Conservation (phyloP, 1,140 invertebrate genomes). For the Neodiprion fabricii region DNA sequence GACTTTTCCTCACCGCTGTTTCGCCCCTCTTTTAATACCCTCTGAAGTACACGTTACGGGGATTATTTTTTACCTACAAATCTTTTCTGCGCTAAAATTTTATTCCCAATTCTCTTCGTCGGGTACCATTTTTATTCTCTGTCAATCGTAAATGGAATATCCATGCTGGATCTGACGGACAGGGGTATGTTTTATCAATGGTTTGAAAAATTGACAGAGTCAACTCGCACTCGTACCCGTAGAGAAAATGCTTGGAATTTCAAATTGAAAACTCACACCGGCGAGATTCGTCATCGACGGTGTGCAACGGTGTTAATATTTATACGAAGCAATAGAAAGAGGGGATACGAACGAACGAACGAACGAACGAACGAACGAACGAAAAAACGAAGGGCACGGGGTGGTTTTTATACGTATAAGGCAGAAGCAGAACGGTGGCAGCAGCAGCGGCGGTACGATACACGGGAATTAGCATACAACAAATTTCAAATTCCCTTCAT, state of each 20-base stretch:
- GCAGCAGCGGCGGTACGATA: background rate
- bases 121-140: too few relatives aligned
- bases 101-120: too few relatives aligned
- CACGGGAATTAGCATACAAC: conserved; percentile 11
- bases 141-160: too few relatives aligned
- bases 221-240: too few relatives aligned
- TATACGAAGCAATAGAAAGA: conserved; percentile 14
- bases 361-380: conserved; percentile 1
- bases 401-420: background rate
- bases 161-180: too few relatives aligned
- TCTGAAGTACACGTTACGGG: too few relatives aligned
- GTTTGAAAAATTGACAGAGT: too few relatives aligned
- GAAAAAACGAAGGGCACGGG: background rate
- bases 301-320: background rate
- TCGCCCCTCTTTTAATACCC: conserved; percentile 18
- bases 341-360: background rate
- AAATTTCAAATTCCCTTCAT: conserved; percentile 12
- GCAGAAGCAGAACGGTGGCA: background rate
- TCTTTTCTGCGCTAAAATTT: too few relatives aligned
- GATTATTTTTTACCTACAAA: too few relatives aligned
- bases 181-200: too few relatives aligned
- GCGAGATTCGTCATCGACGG: background rate
- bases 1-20: conserved; percentile 13
- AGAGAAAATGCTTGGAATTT: background rate
- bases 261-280: background rate